Evolutionary conservation across 2,888 invertebrate species (phyloP), one percentile per base, ranked within the genome.

Genomic region (Fragum fragum): DNA sequence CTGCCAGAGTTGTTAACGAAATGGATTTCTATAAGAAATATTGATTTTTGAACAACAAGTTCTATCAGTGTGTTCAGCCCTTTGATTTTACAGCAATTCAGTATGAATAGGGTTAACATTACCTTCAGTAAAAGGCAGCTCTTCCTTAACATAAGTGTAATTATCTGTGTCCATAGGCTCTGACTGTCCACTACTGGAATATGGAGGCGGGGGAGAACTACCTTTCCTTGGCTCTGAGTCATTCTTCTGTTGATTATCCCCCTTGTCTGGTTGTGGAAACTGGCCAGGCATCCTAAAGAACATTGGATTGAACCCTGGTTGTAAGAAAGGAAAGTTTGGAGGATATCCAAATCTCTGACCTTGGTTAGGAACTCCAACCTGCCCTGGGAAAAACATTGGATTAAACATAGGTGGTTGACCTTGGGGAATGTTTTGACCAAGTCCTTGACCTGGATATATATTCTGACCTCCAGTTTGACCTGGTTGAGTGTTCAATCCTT

Each of bases 191-290:
- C 63, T 36, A 36, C 63, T 63, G 9, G 29, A 28, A 28, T 63
- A 63, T n/a, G 63, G 63, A n/a, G 63, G 63, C 9, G 63, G 63
- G 1, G 63, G 63, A 29, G 36, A 63, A 9, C 23, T 63, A 7
- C n/a, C 18, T 32, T 32, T 14, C 63, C 63, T n/a, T 16, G 36
- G 6, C 23, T 26, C 28, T 23, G 57, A 1, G 26, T 23, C 3
- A 14, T 57, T 6, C 16, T 32, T 2, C 9, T 63, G 63, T 32
- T 2, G 36, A 18, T 29, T 29, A n/a, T 32, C 9, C 14, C 63
- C 63, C 32, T n/a, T n/a, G 9, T 29, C 32, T n/a, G 29, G 63
- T 59, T 47, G 47, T 47, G 47, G 47, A 14, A 47, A 18, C 47
- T 47, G 47, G 3, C 47, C 47, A 18, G 47, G 47, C 47, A 47